phyloP scores from a whole-genome alignment of 2,797 vertebrate genomes.

The Cottoperca gobio region DNA sequence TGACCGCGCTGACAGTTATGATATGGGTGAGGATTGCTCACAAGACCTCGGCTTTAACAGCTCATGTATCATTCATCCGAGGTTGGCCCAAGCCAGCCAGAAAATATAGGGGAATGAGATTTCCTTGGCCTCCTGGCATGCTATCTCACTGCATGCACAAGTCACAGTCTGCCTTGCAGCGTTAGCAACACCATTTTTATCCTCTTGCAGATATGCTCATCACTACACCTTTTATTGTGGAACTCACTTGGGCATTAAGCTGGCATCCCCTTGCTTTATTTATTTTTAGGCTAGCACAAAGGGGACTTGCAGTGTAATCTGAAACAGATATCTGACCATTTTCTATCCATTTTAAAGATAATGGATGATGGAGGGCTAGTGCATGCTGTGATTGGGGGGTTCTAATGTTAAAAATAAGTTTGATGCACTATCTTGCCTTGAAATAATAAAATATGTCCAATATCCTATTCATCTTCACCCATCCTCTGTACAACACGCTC shows the following conservation, averaged over 20 bases:
- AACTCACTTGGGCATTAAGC: conserved; percentile 40
- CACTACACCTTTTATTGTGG: conserved; percentile 24
- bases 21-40: conserved; percentile 49
- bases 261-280: conserved; percentile 27
- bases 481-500: conserved; percentile 9
- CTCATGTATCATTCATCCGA: conserved; percentile 75
- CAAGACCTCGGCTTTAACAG: conserved; percentile 58
- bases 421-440: conserved; percentile 26
- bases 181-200: conserved; percentile 64
- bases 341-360: conserved; percentile 43
- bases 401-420: conserved; percentile 43
- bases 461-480: conserved; percentile 32
- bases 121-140: conserved; percentile 66
- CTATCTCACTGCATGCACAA: conserved; percentile 54
- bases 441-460: conserved; percentile 42
- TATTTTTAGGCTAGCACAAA: conserved; percentile 19
- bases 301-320: conserved; percentile 27
- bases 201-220: conserved; percentile 57
- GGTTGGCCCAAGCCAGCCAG: conserved; percentile 59
- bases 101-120: conserved; percentile 70
- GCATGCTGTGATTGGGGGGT: conserved; percentile 9
- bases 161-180: conserved; percentile 48
- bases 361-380: conserved; percentile 28
- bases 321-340: conserved; percentile 37
- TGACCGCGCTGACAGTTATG: conserved; percentile 50